A percentile compares a stretch with the other conserved stretches of the same genome.
Conservation (phyloP, 2,113 vertebrate genomes). For the Ia io region DNA sequence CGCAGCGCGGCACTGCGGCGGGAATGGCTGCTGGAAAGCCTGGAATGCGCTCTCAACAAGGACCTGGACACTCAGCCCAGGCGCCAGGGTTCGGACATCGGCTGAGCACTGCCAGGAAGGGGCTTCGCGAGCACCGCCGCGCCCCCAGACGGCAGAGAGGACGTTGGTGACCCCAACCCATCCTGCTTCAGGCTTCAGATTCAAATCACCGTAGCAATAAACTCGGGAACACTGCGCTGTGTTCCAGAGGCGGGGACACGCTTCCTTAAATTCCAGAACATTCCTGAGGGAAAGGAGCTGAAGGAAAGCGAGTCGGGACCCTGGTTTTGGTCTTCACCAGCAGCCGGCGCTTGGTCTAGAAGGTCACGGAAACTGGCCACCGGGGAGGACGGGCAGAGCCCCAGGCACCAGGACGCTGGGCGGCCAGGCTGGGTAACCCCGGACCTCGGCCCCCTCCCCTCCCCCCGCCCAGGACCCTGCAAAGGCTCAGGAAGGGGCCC, state of each 20-base stretch:
- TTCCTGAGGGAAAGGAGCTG: neutral
- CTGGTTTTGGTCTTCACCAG: neutral
- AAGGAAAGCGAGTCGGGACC: neutral
- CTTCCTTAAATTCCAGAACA: neutral
- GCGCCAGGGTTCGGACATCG: neutral
- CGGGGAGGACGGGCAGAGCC: neutral
- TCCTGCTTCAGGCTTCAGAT: neutral
- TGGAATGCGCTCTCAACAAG: neutral
- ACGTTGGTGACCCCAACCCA: neutral
- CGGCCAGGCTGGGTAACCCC: neutral
- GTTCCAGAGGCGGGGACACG: neutral
- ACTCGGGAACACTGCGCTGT: neutral
- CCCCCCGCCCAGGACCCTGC: neutral
- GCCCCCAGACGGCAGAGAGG: neutral
- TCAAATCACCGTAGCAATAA: neutral
- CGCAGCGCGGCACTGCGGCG: neutral
- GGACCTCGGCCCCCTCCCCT: too few relatives aligned
- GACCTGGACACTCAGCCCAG: neutral
- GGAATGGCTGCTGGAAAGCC: neutral
- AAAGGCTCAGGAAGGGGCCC: neutral
- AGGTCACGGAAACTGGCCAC: neutral
- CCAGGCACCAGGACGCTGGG: neutral
- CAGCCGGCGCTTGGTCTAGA: neutral
- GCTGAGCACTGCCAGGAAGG: neutral
- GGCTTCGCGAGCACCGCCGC: neutral